Base-by-base conservation (phyloP, 2,797 vertebrate genomes). In the Momotus momota region DNA sequence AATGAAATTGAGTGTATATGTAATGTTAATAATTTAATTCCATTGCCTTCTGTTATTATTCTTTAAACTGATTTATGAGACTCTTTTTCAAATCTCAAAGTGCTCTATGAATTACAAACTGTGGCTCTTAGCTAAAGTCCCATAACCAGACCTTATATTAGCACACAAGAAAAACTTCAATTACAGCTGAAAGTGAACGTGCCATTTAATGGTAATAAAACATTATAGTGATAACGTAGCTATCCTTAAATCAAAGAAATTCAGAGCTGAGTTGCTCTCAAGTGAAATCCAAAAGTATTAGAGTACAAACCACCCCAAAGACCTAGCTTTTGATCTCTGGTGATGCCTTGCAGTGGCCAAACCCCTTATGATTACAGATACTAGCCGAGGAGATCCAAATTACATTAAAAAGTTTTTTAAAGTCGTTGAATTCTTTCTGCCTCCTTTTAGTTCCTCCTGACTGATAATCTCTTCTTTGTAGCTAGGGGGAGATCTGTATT, bases 41-140 rank as follows among this genome's bases (percentile, higher is more conserved):
- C 48, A 52, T 40, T 83, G 48, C 18, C 26, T 71, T 83, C 27
- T 14, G 45, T 82, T 89, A 48, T 80, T 94, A 48, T 86, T 86
- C 35, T 77, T 87, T 85, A 91, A 89, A 88, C 57, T 78, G 75
- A 91, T 88, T 69, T 88, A 64, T 81, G 79, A 94, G 27, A 54
- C 10, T 43, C 26, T 77, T 46, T 78, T 86, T 57, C 57, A 88
- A 93, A 84, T 86, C 70, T 94, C 57, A 61, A 57, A 81, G 65
- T 52, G 19, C 20, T 81, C 49, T 40, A 7, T 81, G 83, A 94
- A 88, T 92, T 88, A 71, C 8, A 41, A 84, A 52, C 61, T 78
- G 7, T 41, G 18, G 3, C 18, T 81, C 52, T 64, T 73, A 90
- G 35, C 75, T 88, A 5, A 90, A 90, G 31, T 88, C 19, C 58